A percentile compares a stretch with the other conserved stretches of the same genome.
Conservation (phyloP, 2,113 vertebrate species). For the Strix aluco region DNA sequence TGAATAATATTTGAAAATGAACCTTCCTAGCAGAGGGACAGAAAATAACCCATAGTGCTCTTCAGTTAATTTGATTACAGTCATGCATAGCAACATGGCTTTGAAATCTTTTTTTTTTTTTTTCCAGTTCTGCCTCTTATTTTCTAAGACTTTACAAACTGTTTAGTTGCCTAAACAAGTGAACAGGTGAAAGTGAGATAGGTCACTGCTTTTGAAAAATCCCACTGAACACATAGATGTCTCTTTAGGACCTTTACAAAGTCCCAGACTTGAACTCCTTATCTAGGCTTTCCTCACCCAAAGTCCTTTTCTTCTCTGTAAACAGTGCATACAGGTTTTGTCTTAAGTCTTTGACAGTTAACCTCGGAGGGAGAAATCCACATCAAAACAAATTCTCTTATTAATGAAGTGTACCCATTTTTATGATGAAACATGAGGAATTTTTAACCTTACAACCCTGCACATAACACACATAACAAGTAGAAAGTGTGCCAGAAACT, state of each 20-base stretch:
- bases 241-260: neutral
- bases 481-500: neutral
- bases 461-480: neutral
- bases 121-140: neutral
- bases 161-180: neutral
- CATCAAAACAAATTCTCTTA: neutral
- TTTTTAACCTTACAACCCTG: neutral
- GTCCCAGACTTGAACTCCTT: neutral
- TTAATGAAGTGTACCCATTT: neutral
- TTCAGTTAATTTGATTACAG: neutral
- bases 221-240: neutral
- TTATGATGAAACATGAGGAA: neutral
- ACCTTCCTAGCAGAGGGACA: neutral
- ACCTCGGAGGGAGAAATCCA: neutral
- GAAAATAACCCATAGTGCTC: neutral
- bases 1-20: neutral
- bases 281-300: neutral
- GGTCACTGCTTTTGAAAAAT: neutral
- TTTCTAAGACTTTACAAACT: neutral
- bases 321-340: neutral
- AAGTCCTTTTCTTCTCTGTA: neutral
- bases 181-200: neutral
- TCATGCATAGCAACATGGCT: neutral
- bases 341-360: neutral
- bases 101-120: neutral